Base-by-base conservation (phyloP, 2,888 invertebrate species). In the Scaptomyza cyrtandrae region DNA sequence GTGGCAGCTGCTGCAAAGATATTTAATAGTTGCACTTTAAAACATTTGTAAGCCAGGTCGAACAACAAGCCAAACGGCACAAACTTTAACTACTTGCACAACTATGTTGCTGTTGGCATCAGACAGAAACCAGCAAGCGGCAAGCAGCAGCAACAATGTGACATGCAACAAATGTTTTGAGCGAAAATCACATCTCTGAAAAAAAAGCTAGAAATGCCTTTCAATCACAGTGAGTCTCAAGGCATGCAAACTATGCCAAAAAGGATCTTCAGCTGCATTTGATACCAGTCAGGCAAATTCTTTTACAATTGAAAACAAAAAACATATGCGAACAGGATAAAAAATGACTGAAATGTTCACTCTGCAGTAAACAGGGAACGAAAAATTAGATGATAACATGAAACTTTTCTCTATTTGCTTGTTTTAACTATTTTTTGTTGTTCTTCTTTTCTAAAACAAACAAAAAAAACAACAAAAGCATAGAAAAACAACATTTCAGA, bases 21-120 rank as follows among this genome's bases (percentile, higher is more conserved):
- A 82, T 82, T 82, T 82, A 82, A 86, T 84, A 86, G 82, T 82
- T 84, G 86, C 84, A 82, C 82, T 71, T 72, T 80, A 75, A 70
- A 80, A 80, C 78, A 86, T 80, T 78, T 81, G 83, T 86, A 85
- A 78, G 72, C 55, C 44, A 52, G 65, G 55, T 48, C 57, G 65
- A 73, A 71, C 62, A 76, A 66, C 71, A 67, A 69, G 70, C 78
- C 53, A 76, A 66, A 73, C 61, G 68, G 70, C 78, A 77, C 53
- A 62, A 73, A 45, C 43, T 33, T 27, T 50, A 73, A 67, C 59
- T 54, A 60, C 56, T 61, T 29, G 45, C 55, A 50, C 63, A 80
- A 86, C 82, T 73, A 78, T 86, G 82, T 81, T 81, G 68, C 66
- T 61, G 59, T 45, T 69, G 68, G 57, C 56, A 53, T 75, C 86